Evolutionary conservation across 2,113 vertebrate genomes (phyloP), one percentile per base, ranked within the genome.

Genomic region (Corapipo altera): DNA sequence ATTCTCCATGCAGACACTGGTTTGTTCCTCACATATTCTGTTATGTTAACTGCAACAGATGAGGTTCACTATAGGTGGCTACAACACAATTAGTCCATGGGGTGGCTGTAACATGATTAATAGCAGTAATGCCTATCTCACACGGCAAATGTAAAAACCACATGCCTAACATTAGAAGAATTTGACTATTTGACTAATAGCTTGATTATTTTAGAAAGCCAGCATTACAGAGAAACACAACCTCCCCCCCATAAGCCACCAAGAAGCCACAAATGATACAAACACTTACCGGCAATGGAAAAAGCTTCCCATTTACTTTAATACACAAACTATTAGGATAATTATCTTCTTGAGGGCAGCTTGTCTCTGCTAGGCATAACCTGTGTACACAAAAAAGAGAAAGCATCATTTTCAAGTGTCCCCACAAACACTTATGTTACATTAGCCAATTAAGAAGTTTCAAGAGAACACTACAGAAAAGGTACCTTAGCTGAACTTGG

Each of bases 291-390:
- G 99, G 99, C 90, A 99, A 96, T 12, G 99, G 99, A 95, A 99
- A 99, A 33, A 99, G 98, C 86, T 99, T 99, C 57, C 99, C 99
- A 62, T 99, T 99, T 74, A 99, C 99, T 98, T 99, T 99, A 97
- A 99, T 99, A 94, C 99, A 99, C 33, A 99, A 97, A 97, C 98
- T 99, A 97, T 98, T 99, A 15, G 99, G 99, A 85, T 99, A 99
- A 95, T 99, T 99, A 96, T 99, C 99, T 97, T 99, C 99, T 97
- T 99, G 99, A 95, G 98, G 98, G 91, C 99, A 99, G 97, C 99
- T 99, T 12, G 99, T 99, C 96, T 99, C 99, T 82, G 99, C 99
- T 83, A 99, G 97, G 94, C 99, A 99, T 95, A 99, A 99, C 97
- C 99, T 99, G 65, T 22, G 94, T 55, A 51, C 37, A 65, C 3